Conservation (phyloP, 2,797 vertebrate genomes). For the Cyclopterus lumpus region DNA sequence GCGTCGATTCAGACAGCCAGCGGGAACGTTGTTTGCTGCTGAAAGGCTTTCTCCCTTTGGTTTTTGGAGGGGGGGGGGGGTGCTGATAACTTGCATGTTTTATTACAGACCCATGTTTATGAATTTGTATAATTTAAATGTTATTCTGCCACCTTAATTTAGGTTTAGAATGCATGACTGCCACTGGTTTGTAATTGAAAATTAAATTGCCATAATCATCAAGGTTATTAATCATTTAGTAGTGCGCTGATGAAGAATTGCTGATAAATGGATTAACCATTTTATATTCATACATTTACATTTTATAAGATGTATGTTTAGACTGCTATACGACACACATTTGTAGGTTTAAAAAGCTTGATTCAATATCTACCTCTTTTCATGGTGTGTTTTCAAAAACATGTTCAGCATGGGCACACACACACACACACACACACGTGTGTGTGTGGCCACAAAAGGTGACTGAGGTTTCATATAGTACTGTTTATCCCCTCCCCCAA, state of each 20-base stretch:
- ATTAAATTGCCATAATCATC: slow-evolving; percentile 39
- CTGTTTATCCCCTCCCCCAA: slow-evolving; percentile 53
- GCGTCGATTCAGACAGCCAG: slow-evolving; percentile 74
- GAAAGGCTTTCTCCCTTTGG: slow-evolving; percentile 53
- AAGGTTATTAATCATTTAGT: slow-evolving; percentile 36
- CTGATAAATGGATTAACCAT: slow-evolving; percentile 12
- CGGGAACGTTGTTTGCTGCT: slow-evolving; percentile 69
- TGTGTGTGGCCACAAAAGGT: slow-evolving; percentile 28
- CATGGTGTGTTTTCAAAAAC: background rate
- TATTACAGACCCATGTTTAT: slow-evolving; percentile 43
- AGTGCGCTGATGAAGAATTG: slow-evolving; percentile 17
- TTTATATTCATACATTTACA: background rate
- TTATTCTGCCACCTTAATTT: slow-evolving; percentile 27
- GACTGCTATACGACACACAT: background rate
- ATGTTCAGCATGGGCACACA: background rate
- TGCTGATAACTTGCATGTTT: slow-evolving; percentile 45
- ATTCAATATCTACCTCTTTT: background rate
- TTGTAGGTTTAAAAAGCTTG: background rate
- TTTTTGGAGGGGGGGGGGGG: slow-evolving; percentile 28
- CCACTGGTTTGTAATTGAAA: slow-evolving; percentile 25
- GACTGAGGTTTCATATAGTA: slow-evolving; percentile 50
- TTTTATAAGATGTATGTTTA: slow-evolving; percentile 4
- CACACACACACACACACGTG: background rate
- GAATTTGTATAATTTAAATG: no score
- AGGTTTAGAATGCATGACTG: slow-evolving; percentile 9